Base-by-base conservation (phyloP, 2,888 invertebrate genomes). In the Tetranychus truncatus region DNA sequence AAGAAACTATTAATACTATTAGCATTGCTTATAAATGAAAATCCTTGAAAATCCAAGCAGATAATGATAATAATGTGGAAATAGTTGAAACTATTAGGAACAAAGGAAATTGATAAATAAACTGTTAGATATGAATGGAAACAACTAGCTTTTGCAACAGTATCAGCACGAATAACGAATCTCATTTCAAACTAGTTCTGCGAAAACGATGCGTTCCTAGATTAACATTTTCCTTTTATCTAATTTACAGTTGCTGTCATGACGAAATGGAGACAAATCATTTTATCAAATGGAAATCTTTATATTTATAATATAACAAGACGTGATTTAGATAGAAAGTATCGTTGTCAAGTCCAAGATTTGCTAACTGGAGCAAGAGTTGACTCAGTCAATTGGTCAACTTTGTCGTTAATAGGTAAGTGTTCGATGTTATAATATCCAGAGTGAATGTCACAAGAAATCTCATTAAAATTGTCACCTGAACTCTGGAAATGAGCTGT, bases 331-430 rank as follows among this genome's bases (percentile, higher is more conserved):
- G 75, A 74, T 15, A 71, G 78, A 6, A 74, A 78, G 8, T 79
- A 78, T 69, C 74, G 79, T 9, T 79, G 79, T 45, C 79, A 79
- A 74, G 78, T 79, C 0, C 75, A 74, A 6, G 78, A 78, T 72
- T 69, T 44, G 3, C 34, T 79, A 4, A 79, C 79, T 1, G 77
- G 77, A 15, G 78, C 77, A 74, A 75, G 77, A 74, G 74, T 76
- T 5, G 77, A 78, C 45, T 76, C 77, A 55, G 66, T 75, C 9
- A 74, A 74, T 11, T 79, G 79, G 79, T 76, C 78, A 45, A 66
- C 75, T 21, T 69, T 79, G n/a, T 73, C 76, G 67, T 74, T 79
- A 2, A 72, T 76, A 11, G 78, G 79, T 79, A 66, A 77, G 75
- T 65, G 6, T 15, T 7, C 15, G n/a, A n/a, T n/a, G n/a, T n/a